Percentiles rank a stretch among this genome's conserved stretches.
Conservation (phyloP, 2,888 invertebrate species). For the Julus scanicus region DNA sequence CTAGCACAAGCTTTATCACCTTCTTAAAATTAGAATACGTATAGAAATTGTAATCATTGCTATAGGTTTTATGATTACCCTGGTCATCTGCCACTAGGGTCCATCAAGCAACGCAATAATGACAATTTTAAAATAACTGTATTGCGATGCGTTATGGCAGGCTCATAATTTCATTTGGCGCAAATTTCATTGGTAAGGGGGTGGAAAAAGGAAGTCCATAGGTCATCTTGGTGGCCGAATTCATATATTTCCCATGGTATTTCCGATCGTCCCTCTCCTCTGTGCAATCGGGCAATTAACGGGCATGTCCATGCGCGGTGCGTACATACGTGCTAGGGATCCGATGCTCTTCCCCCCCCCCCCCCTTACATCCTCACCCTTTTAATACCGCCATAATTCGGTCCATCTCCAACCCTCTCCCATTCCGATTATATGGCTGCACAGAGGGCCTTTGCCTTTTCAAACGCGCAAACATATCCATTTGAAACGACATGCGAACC, state of each 20-base stretch:
- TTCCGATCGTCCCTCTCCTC: neutral
- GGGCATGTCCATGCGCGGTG: neutral
- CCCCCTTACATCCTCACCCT: neutral
- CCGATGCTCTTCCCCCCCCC: neutral
- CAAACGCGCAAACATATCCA: neutral
- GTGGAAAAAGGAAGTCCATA: neutral
- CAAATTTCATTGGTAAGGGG: neutral
- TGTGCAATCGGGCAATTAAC: neutral
- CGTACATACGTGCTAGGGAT: neutral
- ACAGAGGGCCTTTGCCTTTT: neutral
- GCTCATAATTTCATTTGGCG: neutral
- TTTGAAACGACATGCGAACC: neutral
- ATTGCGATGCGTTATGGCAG: neutral
- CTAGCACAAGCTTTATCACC: no score
- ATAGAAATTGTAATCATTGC: no score
- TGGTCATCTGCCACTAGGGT: neutral
- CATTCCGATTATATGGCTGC: neutral
- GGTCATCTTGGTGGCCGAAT: neutral
- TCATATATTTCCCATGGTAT: conserved; percentile 10
- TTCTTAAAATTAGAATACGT: no score
- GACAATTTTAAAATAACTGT: neutral
- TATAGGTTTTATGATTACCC: no score
- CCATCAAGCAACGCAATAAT: neutral
- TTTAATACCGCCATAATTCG: conserved; percentile 1
- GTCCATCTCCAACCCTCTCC: neutral